Base-by-base conservation (phyloP, 2,113 vertebrate species). In the Nothobranchius kuhntae region DNA sequence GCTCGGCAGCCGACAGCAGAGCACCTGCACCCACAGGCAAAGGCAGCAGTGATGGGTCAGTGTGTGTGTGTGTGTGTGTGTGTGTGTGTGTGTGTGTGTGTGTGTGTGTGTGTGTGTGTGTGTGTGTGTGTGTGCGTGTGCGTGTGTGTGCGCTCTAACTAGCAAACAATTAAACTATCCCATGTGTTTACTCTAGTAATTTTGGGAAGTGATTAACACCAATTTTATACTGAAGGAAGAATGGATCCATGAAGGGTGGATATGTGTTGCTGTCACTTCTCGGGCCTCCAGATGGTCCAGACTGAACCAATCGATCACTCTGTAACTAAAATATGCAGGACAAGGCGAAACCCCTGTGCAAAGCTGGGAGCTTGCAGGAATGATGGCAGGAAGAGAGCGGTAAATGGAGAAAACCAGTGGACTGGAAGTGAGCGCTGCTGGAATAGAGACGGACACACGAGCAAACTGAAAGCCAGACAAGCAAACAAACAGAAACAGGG, bases 271-370 rank as follows among this genome's bases (percentile, higher is more conserved):
- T 61, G 42, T 66, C 21, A 2, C 62, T 55, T 53, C 51, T 58
- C 7, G 10, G 69, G 69, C 21, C 63, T 57, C 67, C 71, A 79
- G 53, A 81, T 75, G 74, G 67, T 56, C 68, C 73, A 6, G 47
- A 61, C 78, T 70, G 73, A 87, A 78, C 77, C 71, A 79, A 84
- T 87, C 76, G 55, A 77, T 84, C 65, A 47, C 55, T 51, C 62
- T 44, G 71, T 38, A 62, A 55, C 78, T 75, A 59, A 86, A 82
- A 80, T 80, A 82, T 78, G 68, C 57, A 58, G 30, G 53, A 64
- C 51, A 15, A 42, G 60, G 80, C 35, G 21, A 60, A 77, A 65
- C 6, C 59, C 45, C 45, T 42, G 26, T 40, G 40, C 61, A 61
- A 17, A 67, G 40, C 38, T 42, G 57, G 67, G 44, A 45, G 50